Base-by-base conservation (phyloP, 2,888 invertebrate genomes). In the Melinopterus prodromus region DNA sequence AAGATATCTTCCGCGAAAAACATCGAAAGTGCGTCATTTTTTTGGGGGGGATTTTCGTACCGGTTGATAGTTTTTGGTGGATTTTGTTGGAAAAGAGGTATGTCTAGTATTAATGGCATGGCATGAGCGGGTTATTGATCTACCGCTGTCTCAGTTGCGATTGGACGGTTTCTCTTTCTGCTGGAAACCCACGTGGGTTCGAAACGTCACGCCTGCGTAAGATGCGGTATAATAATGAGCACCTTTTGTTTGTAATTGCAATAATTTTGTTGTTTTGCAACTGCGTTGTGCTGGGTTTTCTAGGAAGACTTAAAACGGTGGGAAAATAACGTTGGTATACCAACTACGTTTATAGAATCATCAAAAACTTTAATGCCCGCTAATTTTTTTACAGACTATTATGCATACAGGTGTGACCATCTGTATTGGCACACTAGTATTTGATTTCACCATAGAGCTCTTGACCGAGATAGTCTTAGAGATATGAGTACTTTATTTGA, bases 71-170 rank as follows among this genome's bases (percentile, higher is more conserved):
- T 53, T 53, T 9, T 12, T 53, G 53, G 53, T 53, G 12, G 7
- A 53, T 53, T 53, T 53, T 12, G 53, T 53, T 26, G 26, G 26
- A 53, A 53, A 53, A 53, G 12, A 53, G 53, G 53, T 53, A 53
- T 53, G 53, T 53, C 53, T 53, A 74, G 37, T 74, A 26, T 74
- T 74, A 9, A 77, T 79, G 26, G 16, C 5, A 16, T n/a, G 69
- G 69, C 9, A 77, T 69, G 71, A 76, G 81, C 82, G 82, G 84
- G 85, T 84, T 87, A 87, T 87, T 86, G 87, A 87, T 87, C 86
- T 85, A 83, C 81, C 71, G 81, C 81, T 80, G 77, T 86, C 86
- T 82, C 83, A 82, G 76, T 87, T 15, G 3, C 15, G n/a, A 37
- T 76, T 16, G 37, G 78, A n/a, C 76, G 69, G 26, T 6, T 7